Conservation (phyloP, 23 tunicate genomes). For the Diplosoma virens region DNA sequence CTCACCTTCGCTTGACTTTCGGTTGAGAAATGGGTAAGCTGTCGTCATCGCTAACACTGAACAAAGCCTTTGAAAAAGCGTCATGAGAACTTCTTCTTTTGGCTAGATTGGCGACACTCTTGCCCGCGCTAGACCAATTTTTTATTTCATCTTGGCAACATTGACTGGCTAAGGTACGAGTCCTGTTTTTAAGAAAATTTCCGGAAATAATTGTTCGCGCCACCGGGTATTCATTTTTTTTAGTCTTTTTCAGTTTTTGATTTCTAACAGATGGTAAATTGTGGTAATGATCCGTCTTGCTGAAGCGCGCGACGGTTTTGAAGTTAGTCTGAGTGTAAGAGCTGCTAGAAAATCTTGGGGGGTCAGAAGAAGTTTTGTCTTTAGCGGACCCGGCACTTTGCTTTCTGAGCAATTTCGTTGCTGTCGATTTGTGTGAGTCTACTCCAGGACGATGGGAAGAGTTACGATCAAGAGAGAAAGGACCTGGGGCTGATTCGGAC, state of each 20-base stretch:
- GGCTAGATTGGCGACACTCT: not conserved
- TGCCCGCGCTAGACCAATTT: not conserved
- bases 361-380: not conserved
- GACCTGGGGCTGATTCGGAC: not conserved
- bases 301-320: not conserved
- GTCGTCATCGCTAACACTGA: not conserved
- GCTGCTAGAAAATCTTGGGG: no score
- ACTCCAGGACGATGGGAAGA: not conserved
- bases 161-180: slow-evolving; percentile 18
- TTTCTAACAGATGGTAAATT: not conserved
- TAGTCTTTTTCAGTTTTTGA: not conserved
- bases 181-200: not conserved
- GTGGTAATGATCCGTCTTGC: slow-evolving; percentile 9
- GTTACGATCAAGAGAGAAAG: not conserved
- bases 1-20: slow-evolving; percentile 34
- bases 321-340: slow-evolving; percentile 5
- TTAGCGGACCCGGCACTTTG: no score
- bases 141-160: slow-evolving; percentile 22
- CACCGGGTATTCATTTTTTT: not conserved
- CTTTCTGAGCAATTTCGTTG: not conserved
- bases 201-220: slow-evolving; percentile 12
- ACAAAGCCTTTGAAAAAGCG: not conserved
- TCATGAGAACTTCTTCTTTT: slow-evolving; percentile 20
- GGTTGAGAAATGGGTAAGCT: not conserved
- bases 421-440: not conserved